Base-by-base conservation (phyloP, 2,888 invertebrate genomes). In the Graphium colonna region DNA sequence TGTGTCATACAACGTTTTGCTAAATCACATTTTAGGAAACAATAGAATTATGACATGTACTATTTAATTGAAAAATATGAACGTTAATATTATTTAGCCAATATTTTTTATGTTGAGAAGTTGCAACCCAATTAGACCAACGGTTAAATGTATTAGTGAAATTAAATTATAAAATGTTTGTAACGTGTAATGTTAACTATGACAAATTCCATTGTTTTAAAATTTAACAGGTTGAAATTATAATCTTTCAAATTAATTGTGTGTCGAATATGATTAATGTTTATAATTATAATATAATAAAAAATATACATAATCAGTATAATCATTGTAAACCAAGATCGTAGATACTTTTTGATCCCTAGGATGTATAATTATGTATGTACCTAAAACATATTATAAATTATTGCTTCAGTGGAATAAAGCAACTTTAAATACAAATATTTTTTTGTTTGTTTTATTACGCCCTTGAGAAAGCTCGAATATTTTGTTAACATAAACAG, bases 321-420 rank as follows among this genome's bases (percentile, higher is more conserved):
- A 68, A 65, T 65, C 67, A 21, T 49, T 33, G 39, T 53, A 49
- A 49, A 48, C 21, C 39, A 33, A 48, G 31, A 40, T 53, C 48
- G 43, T 55, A 52, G 59, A 58, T 56, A 59, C 54, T 60, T 58
- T 63, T 61, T 61, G 57, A 45, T 52, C 52, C 57, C 58, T 63
- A 63, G 60, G 36, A 52, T 61, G 63, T 61, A 58, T 65, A 65
- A 61, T 60, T 63, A 65, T 65, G 62, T 69, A 67, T 69, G 61
- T 73, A 74, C 65, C 68, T 71, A 72, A 72, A 62, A 60, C 38
- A 60, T 69, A 75, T 73, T 70, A 69, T 64, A 60, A 58, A 79
- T 75, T 73, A 80, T 71, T 76, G 82, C 82, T 82, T 82, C 75
- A 75, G 69, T 74, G 72, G 77, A 79, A 75, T 78, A 80, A 81